Percentiles rank a stretch among this genome's conserved stretches.
phyloP scores from a whole-genome alignment of 2,888 invertebrate species.

The Eilema griseolum region DNA sequence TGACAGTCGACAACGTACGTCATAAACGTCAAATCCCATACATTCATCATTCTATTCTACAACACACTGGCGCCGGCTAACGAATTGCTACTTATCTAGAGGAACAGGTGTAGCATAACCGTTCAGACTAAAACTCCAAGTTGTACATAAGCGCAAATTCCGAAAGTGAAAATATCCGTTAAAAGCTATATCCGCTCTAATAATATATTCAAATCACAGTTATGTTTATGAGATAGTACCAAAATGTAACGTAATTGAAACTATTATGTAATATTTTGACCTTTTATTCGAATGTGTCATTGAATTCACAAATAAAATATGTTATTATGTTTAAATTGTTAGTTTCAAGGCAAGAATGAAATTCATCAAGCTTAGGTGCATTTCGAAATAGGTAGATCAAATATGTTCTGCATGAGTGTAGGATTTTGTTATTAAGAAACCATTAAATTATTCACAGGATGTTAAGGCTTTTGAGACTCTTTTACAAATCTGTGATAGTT shows the following conservation, averaged over 20 bases:
- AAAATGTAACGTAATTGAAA: background rate
- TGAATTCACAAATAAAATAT: constrained; percentile 15
- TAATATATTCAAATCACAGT: background rate
- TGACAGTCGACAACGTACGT: too few species aligned
- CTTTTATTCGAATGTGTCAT: constrained; percentile 1
- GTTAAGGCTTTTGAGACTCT: background rate
- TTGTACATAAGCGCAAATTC: background rate
- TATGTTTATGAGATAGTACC: too few species aligned
- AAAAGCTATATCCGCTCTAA: background rate
- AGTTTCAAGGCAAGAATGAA: constrained; percentile 35
- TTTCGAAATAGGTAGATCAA: constrained; percentile 28
- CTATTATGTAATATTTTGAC: background rate
- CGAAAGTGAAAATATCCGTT: background rate
- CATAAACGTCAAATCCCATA: too few species aligned
- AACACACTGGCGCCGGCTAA: too few species aligned
- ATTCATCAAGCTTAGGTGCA: constrained; percentile 12
- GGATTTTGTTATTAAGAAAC: constrained; percentile 20
- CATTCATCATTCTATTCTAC: too few species aligned
- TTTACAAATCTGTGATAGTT: background rate
- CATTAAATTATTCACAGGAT: constrained; percentile 2
- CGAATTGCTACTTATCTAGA: too few species aligned
- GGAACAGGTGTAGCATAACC: background rate
- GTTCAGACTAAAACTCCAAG: background rate
- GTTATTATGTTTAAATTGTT: constrained; percentile 27
- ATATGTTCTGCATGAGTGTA: constrained; percentile 9